Evolutionary conservation across 2,113 vertebrate species (phyloP).

Genomic region (Cnemophilus loriae): DNA sequence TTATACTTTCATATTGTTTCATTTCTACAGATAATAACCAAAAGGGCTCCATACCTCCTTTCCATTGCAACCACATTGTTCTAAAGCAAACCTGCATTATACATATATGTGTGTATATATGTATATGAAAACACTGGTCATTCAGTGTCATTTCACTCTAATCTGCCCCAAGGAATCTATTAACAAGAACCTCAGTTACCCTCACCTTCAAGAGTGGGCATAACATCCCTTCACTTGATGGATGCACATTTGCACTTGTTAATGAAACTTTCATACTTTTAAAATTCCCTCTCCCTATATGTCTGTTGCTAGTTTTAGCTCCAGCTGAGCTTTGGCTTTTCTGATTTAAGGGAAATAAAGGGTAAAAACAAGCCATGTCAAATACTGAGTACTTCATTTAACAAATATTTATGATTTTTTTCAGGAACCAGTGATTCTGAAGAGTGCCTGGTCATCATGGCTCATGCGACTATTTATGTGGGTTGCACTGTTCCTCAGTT

Average conservation of each 20-base stretch:
- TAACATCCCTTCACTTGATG: fast-evolving
- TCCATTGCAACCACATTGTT: not conserved
- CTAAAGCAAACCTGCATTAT: not conserved
- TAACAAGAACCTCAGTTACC: not conserved
- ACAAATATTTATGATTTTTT: not conserved
- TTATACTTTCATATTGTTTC: not conserved
- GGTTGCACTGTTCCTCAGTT: constrained; percentile 46
- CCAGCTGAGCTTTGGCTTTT: not conserved
- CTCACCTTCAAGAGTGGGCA: not conserved
- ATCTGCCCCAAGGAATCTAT: not conserved
- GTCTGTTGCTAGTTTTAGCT: not conserved
- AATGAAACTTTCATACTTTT: not conserved
- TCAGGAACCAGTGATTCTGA: constrained; percentile 1
- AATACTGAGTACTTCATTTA: not conserved
- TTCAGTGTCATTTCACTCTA: not conserved
- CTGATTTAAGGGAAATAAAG: not conserved
- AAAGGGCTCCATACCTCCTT: not conserved
- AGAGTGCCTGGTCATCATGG: constrained; percentile 3
- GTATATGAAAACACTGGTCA: not conserved
- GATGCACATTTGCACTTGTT: not conserved
- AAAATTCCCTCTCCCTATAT: not conserved
- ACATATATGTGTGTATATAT: not conserved
- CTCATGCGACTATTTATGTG: not conserved
- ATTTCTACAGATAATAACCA: not conserved
- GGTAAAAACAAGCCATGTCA: not conserved